These are phyloP conservation scores for Micromussa lordhowensis DNA, from an alignment of 92 coral and sea anemone genomes.

Conservation along the genomic window DNA sequence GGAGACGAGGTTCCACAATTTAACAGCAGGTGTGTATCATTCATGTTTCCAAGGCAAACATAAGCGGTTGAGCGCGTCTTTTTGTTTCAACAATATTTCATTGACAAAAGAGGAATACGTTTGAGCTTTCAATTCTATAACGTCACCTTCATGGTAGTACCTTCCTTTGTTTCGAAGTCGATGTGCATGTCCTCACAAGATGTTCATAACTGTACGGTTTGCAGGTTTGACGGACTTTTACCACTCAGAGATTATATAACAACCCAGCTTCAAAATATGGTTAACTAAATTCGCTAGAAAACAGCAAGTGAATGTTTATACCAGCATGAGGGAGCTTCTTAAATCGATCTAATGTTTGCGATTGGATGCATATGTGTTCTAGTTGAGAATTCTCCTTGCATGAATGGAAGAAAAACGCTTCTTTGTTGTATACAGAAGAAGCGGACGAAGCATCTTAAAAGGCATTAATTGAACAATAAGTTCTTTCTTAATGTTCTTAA, in stretches of 20 bases:
- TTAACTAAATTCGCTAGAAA: constrained; percentile 17
- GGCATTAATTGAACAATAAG: constrained; percentile 26
- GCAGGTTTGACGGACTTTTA: constrained; percentile 77
- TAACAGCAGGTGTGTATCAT: constrained; percentile 16
- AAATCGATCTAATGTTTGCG: background rate
- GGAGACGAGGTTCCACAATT: background rate
- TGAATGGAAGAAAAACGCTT: background rate
- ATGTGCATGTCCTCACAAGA: constrained; percentile 6
- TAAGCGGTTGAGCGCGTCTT: constrained; percentile 9
- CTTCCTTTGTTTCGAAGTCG: background rate
- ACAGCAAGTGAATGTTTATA: background rate
- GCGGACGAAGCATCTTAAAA: background rate
- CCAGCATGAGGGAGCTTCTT: background rate
- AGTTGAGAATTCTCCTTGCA: background rate
- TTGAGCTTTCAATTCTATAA: background rate
- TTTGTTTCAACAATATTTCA: background rate
- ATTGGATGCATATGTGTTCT: background rate
- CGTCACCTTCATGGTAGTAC: background rate
- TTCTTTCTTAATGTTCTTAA: background rate
- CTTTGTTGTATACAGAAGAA: background rate
- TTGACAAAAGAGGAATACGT: background rate
- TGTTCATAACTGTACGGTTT: constrained; percentile 88
- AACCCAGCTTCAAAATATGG: background rate
- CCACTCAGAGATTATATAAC: background rate
- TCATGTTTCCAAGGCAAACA: constrained; percentile 34